These are phyloP conservation scores for Homarus gammarus DNA, from an alignment of 2,888 invertebrate species.

Conservation along the genomic window DNA sequence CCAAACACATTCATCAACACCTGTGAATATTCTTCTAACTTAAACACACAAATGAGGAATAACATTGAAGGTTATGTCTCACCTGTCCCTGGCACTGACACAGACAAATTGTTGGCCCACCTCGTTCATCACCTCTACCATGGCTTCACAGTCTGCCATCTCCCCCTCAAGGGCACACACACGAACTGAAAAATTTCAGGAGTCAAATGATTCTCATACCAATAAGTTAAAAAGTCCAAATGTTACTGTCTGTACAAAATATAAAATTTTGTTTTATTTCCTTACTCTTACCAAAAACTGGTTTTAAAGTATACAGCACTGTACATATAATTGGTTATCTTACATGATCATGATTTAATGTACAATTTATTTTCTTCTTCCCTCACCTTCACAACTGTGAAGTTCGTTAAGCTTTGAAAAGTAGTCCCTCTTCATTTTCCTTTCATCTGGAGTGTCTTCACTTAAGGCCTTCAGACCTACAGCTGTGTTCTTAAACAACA, in stretches of 20 bases:
- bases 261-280: too few species aligned
- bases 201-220: not conserved
- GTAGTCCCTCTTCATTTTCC: constrained; percentile 37
- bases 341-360: too few species aligned
- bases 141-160: constrained; percentile 52
- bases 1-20: too few species aligned
- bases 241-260: too few species aligned
- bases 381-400: constrained; percentile 58
- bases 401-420: constrained; percentile 54
- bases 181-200: constrained; percentile 34
- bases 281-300: too few species aligned
- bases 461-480: constrained; percentile 36
- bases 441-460: constrained; percentile 56
- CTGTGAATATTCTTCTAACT: too few species aligned
- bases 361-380: too few species aligned
- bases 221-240: not conserved
- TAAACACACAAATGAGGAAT: too few species aligned
- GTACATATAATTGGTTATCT: not conserved
- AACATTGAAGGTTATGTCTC: not conserved
- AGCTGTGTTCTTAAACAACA: constrained; percentile 83
- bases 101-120: constrained; percentile 53
- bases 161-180: constrained; percentile 62
- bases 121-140: constrained; percentile 26
- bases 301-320: not conserved
- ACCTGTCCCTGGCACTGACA: constrained; percentile 66